A percentile compares a stretch with the other conserved stretches of the same genome.
These are phyloP conservation scores for Cotesia congregata DNA, from an alignment of 2,888 invertebrate species.

Conservation along the genomic window DNA sequence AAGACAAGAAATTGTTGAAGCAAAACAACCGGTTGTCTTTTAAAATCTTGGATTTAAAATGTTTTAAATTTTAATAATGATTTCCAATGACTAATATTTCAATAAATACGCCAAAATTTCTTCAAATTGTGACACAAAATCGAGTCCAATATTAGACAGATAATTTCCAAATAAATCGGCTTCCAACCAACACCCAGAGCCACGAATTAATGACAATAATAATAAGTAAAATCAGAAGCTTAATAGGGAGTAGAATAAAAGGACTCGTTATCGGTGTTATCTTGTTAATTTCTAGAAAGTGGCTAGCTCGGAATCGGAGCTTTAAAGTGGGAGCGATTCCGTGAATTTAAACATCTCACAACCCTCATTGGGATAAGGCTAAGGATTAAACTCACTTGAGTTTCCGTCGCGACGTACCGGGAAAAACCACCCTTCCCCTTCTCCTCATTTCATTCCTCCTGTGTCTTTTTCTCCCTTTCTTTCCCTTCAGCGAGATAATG, in stretches of 20 bases:
- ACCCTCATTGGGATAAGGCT: slow-evolving; percentile 60
- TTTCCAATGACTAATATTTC: too few relatives aligned
- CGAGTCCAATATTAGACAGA: too few relatives aligned
- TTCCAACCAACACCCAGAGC: too few relatives aligned
- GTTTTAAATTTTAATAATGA: too few relatives aligned
- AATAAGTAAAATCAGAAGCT: slow-evolving; percentile 6
- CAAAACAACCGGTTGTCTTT: too few relatives aligned
- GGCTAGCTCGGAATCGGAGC: slow-evolving; percentile 42
- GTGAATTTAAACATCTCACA: slow-evolving; percentile 66
- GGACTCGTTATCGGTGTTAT: slow-evolving; percentile 59
- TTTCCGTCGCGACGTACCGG: background rate
- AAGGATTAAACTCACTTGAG: slow-evolving; percentile 55
- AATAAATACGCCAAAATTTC: too few relatives aligned
- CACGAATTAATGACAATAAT: too few relatives aligned
- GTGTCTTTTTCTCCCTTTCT: slow-evolving; percentile 47
- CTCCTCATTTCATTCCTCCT: slow-evolving; percentile 35
- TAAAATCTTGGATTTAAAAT: too few relatives aligned
- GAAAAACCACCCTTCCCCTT: background rate
- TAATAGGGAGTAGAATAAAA: slow-evolving; percentile 42
- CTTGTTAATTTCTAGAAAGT: slow-evolving; percentile 59
- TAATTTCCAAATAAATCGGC: too few relatives aligned
- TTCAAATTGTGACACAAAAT: too few relatives aligned
- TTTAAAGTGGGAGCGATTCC: slow-evolving; percentile 58
- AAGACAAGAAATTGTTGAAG: too few relatives aligned
- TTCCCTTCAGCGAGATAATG: slow-evolving; percentile 29